These are phyloP conservation scores for Suncus etruscus DNA, from an alignment of 2,113 vertebrate genomes.

Conservation along the genomic window DNA sequence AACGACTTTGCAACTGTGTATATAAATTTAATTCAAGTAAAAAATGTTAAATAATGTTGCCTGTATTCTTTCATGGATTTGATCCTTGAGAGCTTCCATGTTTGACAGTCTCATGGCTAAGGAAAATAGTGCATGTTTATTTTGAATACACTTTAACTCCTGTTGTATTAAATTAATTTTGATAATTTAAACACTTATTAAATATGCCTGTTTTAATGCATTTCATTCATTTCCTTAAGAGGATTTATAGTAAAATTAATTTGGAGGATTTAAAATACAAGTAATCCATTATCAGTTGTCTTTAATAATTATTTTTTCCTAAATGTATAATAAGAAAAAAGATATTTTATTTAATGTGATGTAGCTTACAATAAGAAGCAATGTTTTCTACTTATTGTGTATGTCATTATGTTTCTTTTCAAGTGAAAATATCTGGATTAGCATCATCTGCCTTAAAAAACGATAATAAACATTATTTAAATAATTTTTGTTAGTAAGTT, in stretches of 20 bases:
- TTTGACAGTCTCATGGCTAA: no score
- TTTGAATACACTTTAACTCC: background rate
- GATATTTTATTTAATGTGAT: slow-evolving; percentile 29
- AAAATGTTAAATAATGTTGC: no score
- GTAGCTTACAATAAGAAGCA: background rate
- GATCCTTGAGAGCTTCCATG: no score
- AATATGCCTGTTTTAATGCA: slow-evolving; percentile 18
- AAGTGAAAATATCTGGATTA: slow-evolving; percentile 32
- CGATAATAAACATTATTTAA: slow-evolving; percentile 18
- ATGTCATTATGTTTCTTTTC: slow-evolving; percentile 51
- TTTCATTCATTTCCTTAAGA: slow-evolving; percentile 25
- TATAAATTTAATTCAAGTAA: no score
- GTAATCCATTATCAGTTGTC: background rate
- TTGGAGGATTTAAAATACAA: slow-evolving; percentile 53
- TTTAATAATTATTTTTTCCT: slow-evolving; percentile 43
- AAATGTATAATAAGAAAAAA: background rate
- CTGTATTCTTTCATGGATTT: no score
- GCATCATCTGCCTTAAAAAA: slow-evolving; percentile 41
- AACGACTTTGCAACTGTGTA: no score
- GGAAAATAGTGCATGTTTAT: background rate
- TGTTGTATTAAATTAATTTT: background rate
- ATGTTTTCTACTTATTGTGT: slow-evolving; percentile 14
- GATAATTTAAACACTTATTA: background rate
- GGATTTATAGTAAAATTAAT: slow-evolving; percentile 37
- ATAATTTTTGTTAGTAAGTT: background rate